Base-by-base conservation (phyloP, 2,797 vertebrate genomes). In the Anguilla obscura region DNA sequence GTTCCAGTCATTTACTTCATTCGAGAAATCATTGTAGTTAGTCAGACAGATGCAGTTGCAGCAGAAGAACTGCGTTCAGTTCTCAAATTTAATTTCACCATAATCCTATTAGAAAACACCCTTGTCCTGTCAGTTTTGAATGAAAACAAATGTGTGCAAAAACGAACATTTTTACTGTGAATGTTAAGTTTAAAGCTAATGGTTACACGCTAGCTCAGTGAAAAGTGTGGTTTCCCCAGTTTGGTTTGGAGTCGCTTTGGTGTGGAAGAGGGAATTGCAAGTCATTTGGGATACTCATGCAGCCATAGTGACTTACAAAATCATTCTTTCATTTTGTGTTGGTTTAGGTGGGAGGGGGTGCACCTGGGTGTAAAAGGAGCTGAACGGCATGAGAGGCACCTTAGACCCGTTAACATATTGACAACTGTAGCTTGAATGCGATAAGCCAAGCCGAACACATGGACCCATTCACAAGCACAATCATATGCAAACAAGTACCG, bases 401-500 rank as follows among this genome's bases (percentile, higher is more conserved):
- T 66, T 5, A 12, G 7, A 27, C 63, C 4, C 24, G 5, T 3
- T 6, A 27, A 66, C 2, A 66, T 3, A 66, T 10, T n/a, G 63
- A 8, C 9, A 66, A 6, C 6, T n/a, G 5, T n/a, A 74, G 27
- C 69, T 36, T 12, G 12, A 36, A 12, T 10, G 2, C 1, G 69
- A 33, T 12, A 74, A 71, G 69, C 69, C 69, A 33, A 30, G 9
- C 16, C 52, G 63, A 54, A 58, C 76, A 50, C 60, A 83, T 50
- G 36, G 48, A 76, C 21, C 76, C 63, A 54, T 40, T 52, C 58
- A 56, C 71, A 58, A 85, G 76, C 27, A 12, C 66, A 85, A 12
- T 18, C 50, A 30, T 45, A 84, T 58, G 58, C 89, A 88, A 52
- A 40, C 3, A 52, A 18, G 52, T 24, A 87, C 45, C 56, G 74